Base-by-base conservation (phyloP, 2,888 invertebrate genomes). In the Cordylochernes scorpioides region DNA sequence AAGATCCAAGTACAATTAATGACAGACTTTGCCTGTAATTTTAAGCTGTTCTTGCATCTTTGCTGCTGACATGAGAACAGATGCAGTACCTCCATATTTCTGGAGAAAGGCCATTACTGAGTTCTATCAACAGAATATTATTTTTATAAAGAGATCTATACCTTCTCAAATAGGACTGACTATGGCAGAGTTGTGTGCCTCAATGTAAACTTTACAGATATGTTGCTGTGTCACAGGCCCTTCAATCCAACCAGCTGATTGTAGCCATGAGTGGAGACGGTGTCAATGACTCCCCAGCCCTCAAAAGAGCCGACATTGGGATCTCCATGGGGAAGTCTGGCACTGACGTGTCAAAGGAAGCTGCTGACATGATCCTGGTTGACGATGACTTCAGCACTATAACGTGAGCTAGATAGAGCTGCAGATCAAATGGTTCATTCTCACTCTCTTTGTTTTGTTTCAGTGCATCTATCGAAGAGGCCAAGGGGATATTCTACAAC, bases 251-350 rank as follows among this genome's bases (percentile, higher is more conserved):
- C 30, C 86, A 88, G 2, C 70, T 74, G 45, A 78, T 97, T 40
- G 94, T 97, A 2, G 97, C 82, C 3, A 97, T 99, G 94, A 97
- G 94, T 1, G 97, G 97, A 2, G 97, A 99, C 52, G 97, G 97
- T 2, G 94, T 97, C 0, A 99, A 99, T 50, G 97, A 99, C 54
- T 91, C 88, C 0, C 91, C 94, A 12, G 97, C 97, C 0, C 56
- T 97, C 15, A 91, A 88, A 50, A 74, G 80, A 39, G 88, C 97
- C 0, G 91, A 97, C 48, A 94, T 97, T 48, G 97, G 94, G 24
- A 88, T 97, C 40, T 86, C 91, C 0, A 91, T 94, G 88, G 48
- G 48, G n/a, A 67, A 68, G 47, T 78, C 78, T 51, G 91, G 91
- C 4, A 91, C 91, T 0, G 91, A 91, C 52, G 91, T 91, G 1